Percentiles rank a stretch among this genome's conserved stretches.
Conservation (phyloP, 2,113 vertebrate genomes). For the Phyllopteryx taeniolatus region DNA sequence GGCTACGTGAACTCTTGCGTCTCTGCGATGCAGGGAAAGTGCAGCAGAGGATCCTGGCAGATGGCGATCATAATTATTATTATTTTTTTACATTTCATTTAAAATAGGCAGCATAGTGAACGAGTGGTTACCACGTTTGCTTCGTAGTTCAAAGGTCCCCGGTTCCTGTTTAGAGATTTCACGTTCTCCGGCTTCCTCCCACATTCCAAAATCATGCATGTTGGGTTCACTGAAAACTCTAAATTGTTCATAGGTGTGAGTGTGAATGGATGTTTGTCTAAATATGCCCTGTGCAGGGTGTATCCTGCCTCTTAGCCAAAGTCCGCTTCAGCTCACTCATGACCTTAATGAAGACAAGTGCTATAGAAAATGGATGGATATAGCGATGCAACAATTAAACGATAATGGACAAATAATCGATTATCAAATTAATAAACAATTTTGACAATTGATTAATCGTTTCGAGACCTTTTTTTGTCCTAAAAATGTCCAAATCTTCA, state of each 20-base stretch:
- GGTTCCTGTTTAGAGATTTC: not conserved
- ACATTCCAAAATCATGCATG: not conserved
- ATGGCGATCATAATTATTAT: slow-evolving; percentile 34
- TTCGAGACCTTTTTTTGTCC: no score
- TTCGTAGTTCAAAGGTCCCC: not conserved
- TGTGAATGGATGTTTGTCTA: not conserved
- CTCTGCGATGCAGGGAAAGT: slow-evolving; percentile 10
- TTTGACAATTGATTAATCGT: no score
- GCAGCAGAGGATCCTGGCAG: slow-evolving; percentile 45
- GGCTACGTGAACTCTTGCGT: slow-evolving; percentile 44
- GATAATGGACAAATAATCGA: no score
- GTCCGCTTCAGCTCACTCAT: not conserved
- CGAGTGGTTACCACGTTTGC: not conserved
- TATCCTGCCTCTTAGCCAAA: no score
- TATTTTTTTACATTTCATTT: not conserved
- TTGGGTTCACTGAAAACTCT: not conserved
- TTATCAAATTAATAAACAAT: no score
- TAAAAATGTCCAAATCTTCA: no score
- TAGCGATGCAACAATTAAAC: no score
- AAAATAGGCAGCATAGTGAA: not conserved
- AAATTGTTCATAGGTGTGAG: no score
- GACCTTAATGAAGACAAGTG: not conserved
- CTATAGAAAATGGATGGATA: not conserved
- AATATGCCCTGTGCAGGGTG: no score
- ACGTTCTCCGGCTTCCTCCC: not conserved